These are phyloP conservation scores for Myotis davidii DNA, from an alignment of 2,113 vertebrate species.

Conservation along the genomic window DNA sequence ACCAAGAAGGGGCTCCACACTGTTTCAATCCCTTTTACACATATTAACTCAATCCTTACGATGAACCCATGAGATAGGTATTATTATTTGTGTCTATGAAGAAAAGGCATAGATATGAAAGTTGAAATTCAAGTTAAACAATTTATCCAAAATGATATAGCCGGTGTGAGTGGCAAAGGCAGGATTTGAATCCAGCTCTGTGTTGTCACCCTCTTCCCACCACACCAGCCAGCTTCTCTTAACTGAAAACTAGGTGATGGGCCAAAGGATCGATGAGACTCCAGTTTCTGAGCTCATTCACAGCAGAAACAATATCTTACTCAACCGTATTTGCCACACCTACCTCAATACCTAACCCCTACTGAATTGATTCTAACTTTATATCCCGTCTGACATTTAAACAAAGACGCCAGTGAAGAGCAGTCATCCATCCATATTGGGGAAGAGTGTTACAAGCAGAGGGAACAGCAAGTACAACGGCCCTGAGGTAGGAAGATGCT, in stretches of 20 bases:
- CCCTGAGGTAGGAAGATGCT: neutral
- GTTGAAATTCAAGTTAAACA: neutral
- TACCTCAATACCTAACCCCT: neutral
- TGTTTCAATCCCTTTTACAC: neutral
- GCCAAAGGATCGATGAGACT: neutral
- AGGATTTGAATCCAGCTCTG: neutral
- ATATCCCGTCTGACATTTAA: conserved; percentile 39
- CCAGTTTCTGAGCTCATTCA: neutral
- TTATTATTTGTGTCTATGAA: neutral
- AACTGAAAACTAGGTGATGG: neutral
- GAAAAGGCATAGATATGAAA: neutral
- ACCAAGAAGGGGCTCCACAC: neutral
- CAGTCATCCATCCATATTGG: neutral
- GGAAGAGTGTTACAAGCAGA: conserved; percentile 18
- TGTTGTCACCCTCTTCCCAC: neutral
- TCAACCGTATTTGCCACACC: neutral
- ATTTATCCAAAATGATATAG: neutral
- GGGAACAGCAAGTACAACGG: neutral
- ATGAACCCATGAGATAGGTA: neutral
- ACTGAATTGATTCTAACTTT: conserved; percentile 18
- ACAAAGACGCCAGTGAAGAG: neutral
- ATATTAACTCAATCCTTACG: neutral
- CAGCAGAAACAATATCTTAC: neutral
- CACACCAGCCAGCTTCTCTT: neutral
- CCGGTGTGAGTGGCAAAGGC: neutral